These are phyloP conservation scores for Portevinia maculata DNA, from an alignment of 2,888 invertebrate genomes.

Conservation along the genomic window DNA sequence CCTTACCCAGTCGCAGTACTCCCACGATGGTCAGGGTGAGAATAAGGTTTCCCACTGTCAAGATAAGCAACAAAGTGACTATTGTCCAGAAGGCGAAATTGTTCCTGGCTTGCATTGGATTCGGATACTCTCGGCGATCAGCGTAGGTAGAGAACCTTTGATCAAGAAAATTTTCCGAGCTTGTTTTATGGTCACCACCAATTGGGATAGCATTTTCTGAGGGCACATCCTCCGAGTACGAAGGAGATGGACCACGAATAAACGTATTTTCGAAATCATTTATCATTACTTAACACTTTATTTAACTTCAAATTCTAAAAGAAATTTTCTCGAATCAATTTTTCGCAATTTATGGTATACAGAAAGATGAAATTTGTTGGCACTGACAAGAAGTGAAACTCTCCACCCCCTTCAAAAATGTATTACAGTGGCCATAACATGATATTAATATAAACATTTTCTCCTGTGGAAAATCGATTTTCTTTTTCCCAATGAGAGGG, in stretches of 20 bases:
- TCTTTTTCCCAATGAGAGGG: background rate
- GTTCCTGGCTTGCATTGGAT: slow-evolving; percentile 78
- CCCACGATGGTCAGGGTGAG: slow-evolving; percentile 92
- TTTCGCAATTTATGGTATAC: background rate
- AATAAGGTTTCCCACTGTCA: slow-evolving; percentile 91
- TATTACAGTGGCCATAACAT: too few species aligned
- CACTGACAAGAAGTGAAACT: slow-evolving; percentile 39
- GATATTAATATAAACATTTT: background rate
- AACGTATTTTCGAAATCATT: slow-evolving; percentile 81
- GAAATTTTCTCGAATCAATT: background rate
- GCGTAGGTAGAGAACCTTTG: slow-evolving; percentile 77
- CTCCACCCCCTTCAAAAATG: background rate
- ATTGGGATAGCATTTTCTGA: slow-evolving; percentile 80
- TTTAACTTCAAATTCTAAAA: background rate
- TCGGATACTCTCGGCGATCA: slow-evolving; percentile 72
- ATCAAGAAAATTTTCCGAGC: slow-evolving; percentile 77
- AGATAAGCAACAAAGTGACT: slow-evolving; percentile 87
- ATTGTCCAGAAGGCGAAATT: slow-evolving; percentile 91
- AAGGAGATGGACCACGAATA: slow-evolving; percentile 81
- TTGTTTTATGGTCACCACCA: slow-evolving; percentile 74
- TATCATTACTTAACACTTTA: slow-evolving; percentile 77
- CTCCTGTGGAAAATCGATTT: slow-evolving; percentile 35
- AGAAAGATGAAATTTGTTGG: slow-evolving; percentile 4
- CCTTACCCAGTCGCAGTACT: slow-evolving; percentile 90
- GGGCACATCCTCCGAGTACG: slow-evolving; percentile 80